Evolutionary conservation across 2,113 vertebrate genomes (phyloP), one percentile per base, ranked within the genome.

Genomic region (Zingel zingel): DNA sequence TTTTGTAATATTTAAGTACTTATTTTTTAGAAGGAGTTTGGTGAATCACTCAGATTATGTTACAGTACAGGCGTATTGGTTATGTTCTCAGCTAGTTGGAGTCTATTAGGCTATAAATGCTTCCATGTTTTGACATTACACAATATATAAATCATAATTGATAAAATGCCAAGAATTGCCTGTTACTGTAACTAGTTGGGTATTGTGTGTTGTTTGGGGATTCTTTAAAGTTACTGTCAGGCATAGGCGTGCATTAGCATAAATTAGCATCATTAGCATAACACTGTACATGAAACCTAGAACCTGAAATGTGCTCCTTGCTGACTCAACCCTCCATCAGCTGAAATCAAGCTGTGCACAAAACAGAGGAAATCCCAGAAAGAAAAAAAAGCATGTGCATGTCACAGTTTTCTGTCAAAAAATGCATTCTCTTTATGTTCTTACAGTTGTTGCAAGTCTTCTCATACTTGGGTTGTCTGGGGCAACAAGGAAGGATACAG

Each of bases 371-470:
- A 72, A 78, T 45, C 11, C 3, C 9, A 27, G 30, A 30, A 36
- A 13, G 2, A 65, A 30, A 21, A 2, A 13, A 7, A 66, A 30
- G 15, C 19, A 33, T 15, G 16, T 56, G 27, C 6, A 7, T 11
- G 16, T 25, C 50, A 74, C 43, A 69, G 36, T 30, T 23, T 25
- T 23, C 45, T 18, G 33, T 56, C 39, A 30, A 57, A 57, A 67
- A 66, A 71, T 59, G 43, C 10, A 71, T 81, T 67, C 19, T 86
- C 76, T 86, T 53, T 85, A 18, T 79, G 36, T 91, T 85, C 91
- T 96, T 94, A 81, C 97, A 99, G 98, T 98, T 97, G 97, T 97
- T 97, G 97, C 98, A 98, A 98, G 97, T 98, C 96, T 99, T 94
- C 97, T 98, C 95, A 96, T 99, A 92, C 95, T 99, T 93, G 97